Conservation (phyloP, 2,797 vertebrate genomes). For the Dryobates pubescens region DNA sequence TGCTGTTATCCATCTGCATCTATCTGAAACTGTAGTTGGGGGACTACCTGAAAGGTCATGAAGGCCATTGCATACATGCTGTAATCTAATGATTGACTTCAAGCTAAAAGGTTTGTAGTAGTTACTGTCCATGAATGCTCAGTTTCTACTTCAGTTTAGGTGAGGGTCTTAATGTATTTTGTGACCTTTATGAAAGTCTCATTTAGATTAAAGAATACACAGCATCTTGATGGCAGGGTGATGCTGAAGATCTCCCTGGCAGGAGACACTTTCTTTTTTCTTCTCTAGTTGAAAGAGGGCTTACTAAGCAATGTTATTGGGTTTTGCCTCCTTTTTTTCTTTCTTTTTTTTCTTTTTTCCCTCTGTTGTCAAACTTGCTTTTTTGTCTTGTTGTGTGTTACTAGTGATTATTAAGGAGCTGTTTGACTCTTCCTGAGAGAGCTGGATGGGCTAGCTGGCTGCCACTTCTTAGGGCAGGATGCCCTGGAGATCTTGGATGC, state of each 20-base stretch:
- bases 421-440: not conserved
- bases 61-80: not conserved
- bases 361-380: not conserved
- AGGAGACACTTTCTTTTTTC: not conserved
- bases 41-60: not conserved
- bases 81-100: not conserved
- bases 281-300: not conserved
- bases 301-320: not conserved
- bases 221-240: not conserved
- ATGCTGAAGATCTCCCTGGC: not conserved
- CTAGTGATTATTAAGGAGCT: not conserved
- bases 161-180: fast-evolving
- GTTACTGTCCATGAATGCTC: not conserved
- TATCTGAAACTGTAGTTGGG: not conserved
- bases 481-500: not conserved
- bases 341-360: not conserved
- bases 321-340: too few species aligned
- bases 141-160: not conserved
- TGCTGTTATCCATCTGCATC: not conserved
- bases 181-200: not conserved
- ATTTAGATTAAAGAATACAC: not conserved
- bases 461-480: not conserved
- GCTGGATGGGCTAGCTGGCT: not conserved
- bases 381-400: not conserved
- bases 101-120: not conserved